A percentile compares a stretch with the other conserved stretches of the same genome.
Conservation (phyloP, 2,113 vertebrate genomes). For the Penelope pileata region DNA sequence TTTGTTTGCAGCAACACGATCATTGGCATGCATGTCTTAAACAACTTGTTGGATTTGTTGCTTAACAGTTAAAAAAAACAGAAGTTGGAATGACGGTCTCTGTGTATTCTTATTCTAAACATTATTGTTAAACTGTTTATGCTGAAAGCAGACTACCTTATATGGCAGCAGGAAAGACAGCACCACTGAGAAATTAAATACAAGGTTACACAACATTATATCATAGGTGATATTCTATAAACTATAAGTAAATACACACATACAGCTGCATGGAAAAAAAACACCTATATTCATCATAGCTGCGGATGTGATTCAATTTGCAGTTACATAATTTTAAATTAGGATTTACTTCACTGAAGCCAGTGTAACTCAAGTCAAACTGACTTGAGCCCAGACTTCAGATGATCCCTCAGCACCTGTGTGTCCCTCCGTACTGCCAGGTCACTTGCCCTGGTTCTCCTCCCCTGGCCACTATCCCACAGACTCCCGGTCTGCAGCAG, state of each 20-base stretch:
- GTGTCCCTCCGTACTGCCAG: neutral
- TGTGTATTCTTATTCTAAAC: neutral
- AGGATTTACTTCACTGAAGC: neutral
- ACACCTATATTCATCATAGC: neutral
- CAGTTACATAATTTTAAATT: neutral
- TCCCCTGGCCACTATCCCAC: neutral
- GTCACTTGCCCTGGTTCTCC: neutral
- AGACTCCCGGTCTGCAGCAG: neutral
- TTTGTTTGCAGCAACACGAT: neutral
- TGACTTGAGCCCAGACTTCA: neutral
- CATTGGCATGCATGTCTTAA: neutral
- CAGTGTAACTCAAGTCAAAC: neutral
- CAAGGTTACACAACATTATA: neutral
- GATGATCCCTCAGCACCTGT: fast-evolving
- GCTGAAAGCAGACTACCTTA: neutral
- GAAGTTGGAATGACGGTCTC: neutral
- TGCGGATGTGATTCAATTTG: neutral
- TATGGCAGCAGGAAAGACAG: neutral
- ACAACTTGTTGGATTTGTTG: neutral
- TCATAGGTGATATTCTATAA: neutral
- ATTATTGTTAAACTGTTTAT: neutral
- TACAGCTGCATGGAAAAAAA: neutral
- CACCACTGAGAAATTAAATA: neutral
- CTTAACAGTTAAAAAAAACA: neutral
- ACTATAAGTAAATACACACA: neutral